Conservation (phyloP, 2,113 vertebrate genomes). For the Noturus placidus region DNA sequence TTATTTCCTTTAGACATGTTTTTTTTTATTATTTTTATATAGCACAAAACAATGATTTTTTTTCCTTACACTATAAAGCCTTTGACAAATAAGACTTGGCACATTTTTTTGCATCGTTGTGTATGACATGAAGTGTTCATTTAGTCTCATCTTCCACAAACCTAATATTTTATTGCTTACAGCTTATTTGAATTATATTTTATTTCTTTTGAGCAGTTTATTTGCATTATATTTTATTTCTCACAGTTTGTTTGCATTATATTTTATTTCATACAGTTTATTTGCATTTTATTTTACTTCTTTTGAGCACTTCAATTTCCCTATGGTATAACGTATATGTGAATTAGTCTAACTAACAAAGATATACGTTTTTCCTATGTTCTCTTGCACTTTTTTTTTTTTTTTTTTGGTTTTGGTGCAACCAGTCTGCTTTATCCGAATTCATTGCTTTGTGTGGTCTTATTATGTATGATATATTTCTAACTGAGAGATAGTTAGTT, state of each 20-base stretch:
- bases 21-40: neutral
- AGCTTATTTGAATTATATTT: neutral
- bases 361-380: neutral
- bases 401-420: neutral
- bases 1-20: neutral
- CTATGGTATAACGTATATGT: neutral
- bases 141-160: neutral
- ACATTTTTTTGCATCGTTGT: neutral
- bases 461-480: too few species aligned
- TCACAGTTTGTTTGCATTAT: neutral
- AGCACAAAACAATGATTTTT: neutral
- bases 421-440: too few species aligned
- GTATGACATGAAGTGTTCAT: neutral
- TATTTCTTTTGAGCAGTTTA: too few species aligned
- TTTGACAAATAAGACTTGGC: neutral
- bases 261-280: neutral
- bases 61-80: neutral
- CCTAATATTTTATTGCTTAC: neutral
- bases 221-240: neutral
- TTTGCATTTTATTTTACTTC: neutral
- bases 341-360: neutral
- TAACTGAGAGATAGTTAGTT: too few species aligned
- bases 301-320: too few species aligned
- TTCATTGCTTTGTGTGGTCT: too few species aligned
- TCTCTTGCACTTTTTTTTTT: neutral